Percentiles rank a stretch among this genome's conserved stretches.
Evolutionary conservation across 2,113 vertebrate species (phyloP).

Genomic region (Xyrauchen texanus): DNA sequence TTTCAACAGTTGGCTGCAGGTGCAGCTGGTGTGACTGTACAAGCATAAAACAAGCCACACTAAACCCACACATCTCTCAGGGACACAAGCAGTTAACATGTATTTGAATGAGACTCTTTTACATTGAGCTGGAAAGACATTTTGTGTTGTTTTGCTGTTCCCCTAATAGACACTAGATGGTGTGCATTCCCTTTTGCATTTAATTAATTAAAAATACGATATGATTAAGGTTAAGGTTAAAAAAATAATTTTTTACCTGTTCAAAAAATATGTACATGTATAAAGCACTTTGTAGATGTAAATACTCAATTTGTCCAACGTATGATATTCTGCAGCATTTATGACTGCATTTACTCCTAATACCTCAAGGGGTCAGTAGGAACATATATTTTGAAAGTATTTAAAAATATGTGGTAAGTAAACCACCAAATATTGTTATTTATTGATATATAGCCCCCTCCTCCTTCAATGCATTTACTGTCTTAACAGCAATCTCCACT

Average conservation of each 20-base stretch:
- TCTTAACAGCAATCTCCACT: no score
- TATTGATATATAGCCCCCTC: no score
- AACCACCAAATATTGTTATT: no score
- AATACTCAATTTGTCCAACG: neutral
- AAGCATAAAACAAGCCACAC: neutral
- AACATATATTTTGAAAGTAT: conserved; percentile 19
- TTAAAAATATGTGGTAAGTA: no score
- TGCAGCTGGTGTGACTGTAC: conserved; percentile 8
- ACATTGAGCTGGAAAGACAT: neutral
- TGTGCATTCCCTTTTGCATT: neutral
- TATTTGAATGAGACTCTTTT: neutral
- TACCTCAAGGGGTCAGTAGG: conserved; percentile 33
- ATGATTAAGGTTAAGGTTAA: no score
- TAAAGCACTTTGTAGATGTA: neutral
- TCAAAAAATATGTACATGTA: neutral
- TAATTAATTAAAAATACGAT: no score
- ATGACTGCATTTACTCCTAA: neutral
- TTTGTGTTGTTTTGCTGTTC: neutral
- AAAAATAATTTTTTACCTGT: no score
- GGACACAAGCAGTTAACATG: neutral
- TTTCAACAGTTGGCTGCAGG: neutral
- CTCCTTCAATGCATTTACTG: no score
- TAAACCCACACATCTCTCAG: neutral
- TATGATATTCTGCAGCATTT: neutral
- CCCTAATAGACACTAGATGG: neutral